phyloP scores from a whole-genome alignment of 2,888 invertebrate genomes.

The Crossocerus cetratus region DNA sequence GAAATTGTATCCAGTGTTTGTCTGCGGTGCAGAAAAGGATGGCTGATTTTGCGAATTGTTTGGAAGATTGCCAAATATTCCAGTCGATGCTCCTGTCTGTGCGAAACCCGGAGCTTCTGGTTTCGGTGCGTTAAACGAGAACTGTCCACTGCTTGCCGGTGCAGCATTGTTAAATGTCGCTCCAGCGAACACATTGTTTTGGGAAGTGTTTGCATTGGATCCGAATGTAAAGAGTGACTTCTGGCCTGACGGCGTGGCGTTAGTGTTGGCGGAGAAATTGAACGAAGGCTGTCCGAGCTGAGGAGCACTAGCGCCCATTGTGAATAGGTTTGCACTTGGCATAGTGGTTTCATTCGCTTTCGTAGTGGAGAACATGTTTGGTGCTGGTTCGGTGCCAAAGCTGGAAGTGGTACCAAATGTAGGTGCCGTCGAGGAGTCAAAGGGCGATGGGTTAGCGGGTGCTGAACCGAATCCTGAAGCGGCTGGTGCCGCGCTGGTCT shows the following conservation, averaged over 20 bases:
- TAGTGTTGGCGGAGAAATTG: constrained; percentile 54
- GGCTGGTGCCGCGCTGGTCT: constrained; percentile 37
- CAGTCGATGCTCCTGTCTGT: constrained; percentile 52
- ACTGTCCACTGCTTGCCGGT: constrained; percentile 48
- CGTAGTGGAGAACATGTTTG: constrained; percentile 59
- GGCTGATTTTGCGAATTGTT: constrained; percentile 46
- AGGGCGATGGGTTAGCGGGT: constrained; percentile 24
- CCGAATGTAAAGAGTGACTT: constrained; percentile 67
- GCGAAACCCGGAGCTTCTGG: constrained; percentile 63
- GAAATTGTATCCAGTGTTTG: constrained; percentile 67
- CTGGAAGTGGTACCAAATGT: constrained; percentile 57
- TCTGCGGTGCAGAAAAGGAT: constrained; percentile 44
- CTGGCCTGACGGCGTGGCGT: constrained; percentile 33
- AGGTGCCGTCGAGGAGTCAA: constrained; percentile 54
- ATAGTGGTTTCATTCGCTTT: constrained; percentile 50
- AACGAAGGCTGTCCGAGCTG: constrained; percentile 56
- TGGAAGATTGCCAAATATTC: constrained; percentile 65
- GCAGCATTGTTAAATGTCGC: constrained; percentile 56
- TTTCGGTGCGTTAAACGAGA: constrained; percentile 68
- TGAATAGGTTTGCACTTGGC: constrained; percentile 59
- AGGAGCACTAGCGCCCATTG: constrained; percentile 59
- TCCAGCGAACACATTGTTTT: constrained; percentile 56
- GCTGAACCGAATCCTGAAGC: constrained; percentile 34
- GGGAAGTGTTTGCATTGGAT: constrained; percentile 36
- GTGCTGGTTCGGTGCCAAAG: constrained; percentile 47